Conservation (phyloP, 2,113 vertebrate genomes). For the Myotis yumanensis region DNA sequence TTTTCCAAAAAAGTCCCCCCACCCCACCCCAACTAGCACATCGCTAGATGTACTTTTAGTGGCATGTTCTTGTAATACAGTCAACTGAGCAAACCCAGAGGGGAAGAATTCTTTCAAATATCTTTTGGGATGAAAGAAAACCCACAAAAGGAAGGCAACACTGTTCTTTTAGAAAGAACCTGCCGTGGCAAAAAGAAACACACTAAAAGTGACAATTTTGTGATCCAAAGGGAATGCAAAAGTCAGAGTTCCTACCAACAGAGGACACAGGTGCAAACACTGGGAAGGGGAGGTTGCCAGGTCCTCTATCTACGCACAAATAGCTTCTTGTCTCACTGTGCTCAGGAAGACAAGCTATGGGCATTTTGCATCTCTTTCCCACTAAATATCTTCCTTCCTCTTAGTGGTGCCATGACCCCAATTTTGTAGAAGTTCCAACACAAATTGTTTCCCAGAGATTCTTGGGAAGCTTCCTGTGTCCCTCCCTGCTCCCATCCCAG, state of each 20-base stretch:
- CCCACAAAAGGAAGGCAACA: slow-evolving; percentile 19
- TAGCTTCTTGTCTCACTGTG: neutral
- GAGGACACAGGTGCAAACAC: neutral
- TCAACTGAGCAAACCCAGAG: slow-evolving; percentile 50
- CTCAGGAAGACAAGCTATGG: neutral
- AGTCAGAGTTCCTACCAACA: slow-evolving; percentile 35
- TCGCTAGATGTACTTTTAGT: slow-evolving; percentile 18
- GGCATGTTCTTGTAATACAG: slow-evolving; percentile 56
- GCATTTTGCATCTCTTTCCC: neutral
- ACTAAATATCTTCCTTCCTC: neutral
- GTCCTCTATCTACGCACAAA: neutral
- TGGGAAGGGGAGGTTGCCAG: neutral
- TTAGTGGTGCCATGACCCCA: neutral
- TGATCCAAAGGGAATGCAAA: slow-evolving; percentile 31
- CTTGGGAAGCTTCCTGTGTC: neutral
- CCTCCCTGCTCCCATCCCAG: neutral
- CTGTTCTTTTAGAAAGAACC: slow-evolving; percentile 59
- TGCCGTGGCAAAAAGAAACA: slow-evolving; percentile 6
- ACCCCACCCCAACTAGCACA: neutral
- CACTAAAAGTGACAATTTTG: slow-evolving; percentile 42
- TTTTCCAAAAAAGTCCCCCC: neutral
- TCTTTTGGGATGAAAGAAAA: slow-evolving; percentile 52
- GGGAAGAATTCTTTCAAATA: slow-evolving; percentile 37
- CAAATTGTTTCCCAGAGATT: neutral
- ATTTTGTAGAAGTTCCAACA: neutral